These are phyloP conservation scores for Tenodera sinensis DNA, from an alignment of 2,888 invertebrate species.

Conservation along the genomic window DNA sequence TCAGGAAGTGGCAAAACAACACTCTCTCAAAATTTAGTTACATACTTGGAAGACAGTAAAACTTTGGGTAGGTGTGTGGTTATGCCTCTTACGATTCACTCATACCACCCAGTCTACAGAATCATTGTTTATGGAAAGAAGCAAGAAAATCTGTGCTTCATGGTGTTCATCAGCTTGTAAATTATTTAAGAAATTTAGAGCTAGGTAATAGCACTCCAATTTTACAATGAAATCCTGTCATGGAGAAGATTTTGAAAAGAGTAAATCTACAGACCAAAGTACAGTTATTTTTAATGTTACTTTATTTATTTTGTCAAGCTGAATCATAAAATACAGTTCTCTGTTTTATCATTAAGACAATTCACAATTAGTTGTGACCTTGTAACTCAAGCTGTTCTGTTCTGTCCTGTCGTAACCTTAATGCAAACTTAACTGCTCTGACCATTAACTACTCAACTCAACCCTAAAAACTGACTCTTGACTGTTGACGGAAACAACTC, in stretches of 20 bases:
- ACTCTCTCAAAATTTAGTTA: slow-evolving; percentile 29
- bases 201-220: background rate
- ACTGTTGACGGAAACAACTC: no score
- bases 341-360: no score
- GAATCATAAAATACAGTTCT: no score
- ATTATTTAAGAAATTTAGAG: slow-evolving; percentile 9
- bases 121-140: slow-evolving; percentile 33
- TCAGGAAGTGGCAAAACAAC: slow-evolving; percentile 40
- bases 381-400: no score
- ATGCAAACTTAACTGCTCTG: no score
- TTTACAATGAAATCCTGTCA: background rate
- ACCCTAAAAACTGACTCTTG: no score
- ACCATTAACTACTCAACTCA: no score
- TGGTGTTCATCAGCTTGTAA: slow-evolving; percentile 28
- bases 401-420: no score
- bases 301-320: no score
- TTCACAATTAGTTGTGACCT: no score
- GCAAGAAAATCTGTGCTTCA: slow-evolving; percentile 32
- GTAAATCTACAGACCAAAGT: background rate
- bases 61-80: slow-evolving; percentile 4
- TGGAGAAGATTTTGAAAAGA: background rate
- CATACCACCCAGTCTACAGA: slow-evolving; percentile 26
- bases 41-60: background rate
- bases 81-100: slow-evolving; percentile 36
- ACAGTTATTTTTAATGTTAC: no score